Conservation (phyloP, 35 echinoderm and acorn worm genomes). For the Apostichopus japonicus region DNA sequence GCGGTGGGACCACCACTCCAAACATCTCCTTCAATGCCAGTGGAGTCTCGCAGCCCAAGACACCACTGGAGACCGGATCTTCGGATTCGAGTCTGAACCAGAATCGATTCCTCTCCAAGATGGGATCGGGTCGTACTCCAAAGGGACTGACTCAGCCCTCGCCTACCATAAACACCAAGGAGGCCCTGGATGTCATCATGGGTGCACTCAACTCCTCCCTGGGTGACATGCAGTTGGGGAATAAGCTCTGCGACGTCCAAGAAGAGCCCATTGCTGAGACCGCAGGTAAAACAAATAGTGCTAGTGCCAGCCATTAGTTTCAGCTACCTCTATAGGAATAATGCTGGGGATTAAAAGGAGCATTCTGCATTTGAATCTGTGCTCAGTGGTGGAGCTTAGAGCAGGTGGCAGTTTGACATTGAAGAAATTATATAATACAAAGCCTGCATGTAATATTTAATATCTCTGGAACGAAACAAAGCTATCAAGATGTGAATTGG, state of each 20-base stretch:
- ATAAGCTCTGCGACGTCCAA: not conserved
- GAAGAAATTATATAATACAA: too few relatives aligned
- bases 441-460: too few relatives aligned
- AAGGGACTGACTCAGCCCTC: slow-evolving; percentile 76
- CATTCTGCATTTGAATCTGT: too few relatives aligned
- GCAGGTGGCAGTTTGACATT: too few relatives aligned
- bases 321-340: too few relatives aligned
- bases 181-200: slow-evolving; percentile 81
- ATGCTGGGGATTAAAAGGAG: too few relatives aligned
- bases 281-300: not conserved
- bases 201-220: slow-evolving; percentile 82
- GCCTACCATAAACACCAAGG: slow-evolving; percentile 90
- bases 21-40: not conserved
- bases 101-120: slow-evolving; percentile 4
- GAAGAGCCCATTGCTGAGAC: not conserved
- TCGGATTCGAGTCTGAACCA: slow-evolving; percentile 3
- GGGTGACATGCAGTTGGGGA: slow-evolving; percentile 45
- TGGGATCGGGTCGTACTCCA: slow-evolving; percentile 63
- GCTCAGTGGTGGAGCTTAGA: too few relatives aligned
- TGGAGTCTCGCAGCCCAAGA: slow-evolving; percentile 46
- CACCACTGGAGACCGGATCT: slow-evolving; percentile 33
- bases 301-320: too few relatives aligned
- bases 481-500: too few relatives aligned
- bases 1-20: not conserved
- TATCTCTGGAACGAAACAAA: too few relatives aligned